Evolutionary conservation across 2,797 vertebrate species (phyloP).

Genomic region (Decapterus maruadsi): DNA sequence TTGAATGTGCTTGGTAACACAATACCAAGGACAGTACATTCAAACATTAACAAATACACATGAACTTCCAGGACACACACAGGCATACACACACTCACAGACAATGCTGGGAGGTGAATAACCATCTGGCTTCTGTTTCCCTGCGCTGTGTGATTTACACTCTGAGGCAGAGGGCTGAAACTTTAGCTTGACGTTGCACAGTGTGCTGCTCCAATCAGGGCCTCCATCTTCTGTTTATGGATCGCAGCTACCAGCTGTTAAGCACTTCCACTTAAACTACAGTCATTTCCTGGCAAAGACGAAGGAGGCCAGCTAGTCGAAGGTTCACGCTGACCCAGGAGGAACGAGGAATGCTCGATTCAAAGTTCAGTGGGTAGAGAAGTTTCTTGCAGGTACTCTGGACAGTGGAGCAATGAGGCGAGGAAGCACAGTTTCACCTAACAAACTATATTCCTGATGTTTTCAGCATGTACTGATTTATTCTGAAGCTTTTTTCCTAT

Average conservation of each 20-base stretch:
- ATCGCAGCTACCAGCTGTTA: slow-evolving; percentile 82
- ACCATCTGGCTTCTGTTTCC: slow-evolving; percentile 82
- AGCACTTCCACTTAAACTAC: slow-evolving; percentile 74
- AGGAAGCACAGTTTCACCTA: slow-evolving; percentile 10
- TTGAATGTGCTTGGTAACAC: neutral
- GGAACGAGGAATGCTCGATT: slow-evolving; percentile 46
- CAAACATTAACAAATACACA: slow-evolving; percentile 33
- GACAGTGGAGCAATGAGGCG: slow-evolving; percentile 15
- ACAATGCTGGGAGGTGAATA: slow-evolving; percentile 61
- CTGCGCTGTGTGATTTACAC: slow-evolving; percentile 71
- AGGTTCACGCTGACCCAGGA: slow-evolving; percentile 64
- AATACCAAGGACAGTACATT: slow-evolving; percentile 8
- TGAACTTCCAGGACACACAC: slow-evolving; percentile 20
- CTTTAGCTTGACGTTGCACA: slow-evolving; percentile 76
- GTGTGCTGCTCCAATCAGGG: slow-evolving; percentile 76
- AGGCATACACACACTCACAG: neutral
- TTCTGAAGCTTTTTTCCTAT: slow-evolving; percentile 23
- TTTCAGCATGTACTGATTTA: slow-evolving; percentile 10
- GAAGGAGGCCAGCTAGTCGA: slow-evolving; percentile 53
- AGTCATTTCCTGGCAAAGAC: slow-evolving; percentile 72
- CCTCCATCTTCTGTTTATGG: slow-evolving; percentile 79
- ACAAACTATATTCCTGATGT: slow-evolving; percentile 6
- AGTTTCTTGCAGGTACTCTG: slow-evolving; percentile 35
- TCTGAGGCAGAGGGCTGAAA: slow-evolving; percentile 71
- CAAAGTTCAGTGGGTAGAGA: slow-evolving; percentile 25